Base-by-base conservation (phyloP, 1,140 invertebrate species). In the Leptinotarsa lineolata region DNA sequence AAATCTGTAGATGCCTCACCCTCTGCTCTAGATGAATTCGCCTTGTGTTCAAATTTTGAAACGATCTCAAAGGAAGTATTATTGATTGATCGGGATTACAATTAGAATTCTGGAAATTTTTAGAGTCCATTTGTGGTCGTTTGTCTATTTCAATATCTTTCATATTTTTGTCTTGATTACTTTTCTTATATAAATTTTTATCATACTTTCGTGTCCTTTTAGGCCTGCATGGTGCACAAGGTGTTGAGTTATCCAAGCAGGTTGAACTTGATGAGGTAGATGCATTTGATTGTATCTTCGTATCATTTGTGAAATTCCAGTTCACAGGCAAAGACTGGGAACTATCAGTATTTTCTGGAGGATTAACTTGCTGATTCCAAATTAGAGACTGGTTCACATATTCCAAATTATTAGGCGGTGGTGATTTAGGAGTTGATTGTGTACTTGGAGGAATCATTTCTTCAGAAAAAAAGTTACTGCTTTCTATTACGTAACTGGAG, bases 1-100 rank as follows among this genome's bases (percentile, higher is more conserved):
- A 87, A 72, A 86, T 83, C 77, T 91, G 88, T 58, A 92, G 81
- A 79, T 90, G 87, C 61, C 88, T 87, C 78, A 90, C 89, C 60
- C 88, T 87, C 63, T 89, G 85, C 74, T 92, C 91, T 74, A 89
- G 80, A 61, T 85, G 81, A 48, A 87, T 85, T 44, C 88, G 79
- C 75, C 85, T 85, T 15, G 81, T 77, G 74, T 85, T 87, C 21
- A 89, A 78, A 58, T 82, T 83, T 61, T 89, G 86, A 24, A 89
- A 77, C 20, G 86, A 80, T 75, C 77, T 79, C 54, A 83, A 54
- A 8, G 81, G 78, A 13, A 81, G n/a, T 6, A 73, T 66, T n/a
- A 82, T 68, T 22, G 63, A 76, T 59, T 83, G 76, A 58, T 80
- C 78, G n/a, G 65, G 61, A 13, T 54, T 58, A 18, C 70, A 58